phyloP scores from a whole-genome alignment of 2,797 vertebrate species.

The Thalassophryne amazonica region DNA sequence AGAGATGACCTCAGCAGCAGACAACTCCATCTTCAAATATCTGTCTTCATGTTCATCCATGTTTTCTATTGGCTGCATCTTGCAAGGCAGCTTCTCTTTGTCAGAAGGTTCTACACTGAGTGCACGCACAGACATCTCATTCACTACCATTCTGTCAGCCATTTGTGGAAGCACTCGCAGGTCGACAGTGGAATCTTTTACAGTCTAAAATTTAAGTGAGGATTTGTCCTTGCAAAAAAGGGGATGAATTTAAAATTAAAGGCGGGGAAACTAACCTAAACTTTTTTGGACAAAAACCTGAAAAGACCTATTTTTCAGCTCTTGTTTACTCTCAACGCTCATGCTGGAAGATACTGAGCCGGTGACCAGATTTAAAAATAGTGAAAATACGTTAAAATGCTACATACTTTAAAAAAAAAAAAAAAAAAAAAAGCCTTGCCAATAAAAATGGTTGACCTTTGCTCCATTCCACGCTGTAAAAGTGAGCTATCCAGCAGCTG shows the following conservation, averaged over 20 bases:
- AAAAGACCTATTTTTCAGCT: not conserved
- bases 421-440: no score
- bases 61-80: conserved; percentile 3
- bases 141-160: conserved; percentile 33
- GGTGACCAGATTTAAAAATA: not conserved
- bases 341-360: conserved; percentile 7
- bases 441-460: conserved; percentile 74
- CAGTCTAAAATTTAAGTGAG: conserved; percentile 26
- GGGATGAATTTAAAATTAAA: not conserved
- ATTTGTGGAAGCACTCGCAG: not conserved
- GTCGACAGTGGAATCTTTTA: not conserved
- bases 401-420: conserved; percentile 34
- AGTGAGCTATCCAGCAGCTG: conserved; percentile 22
- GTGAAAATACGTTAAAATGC: conserved; percentile 37
- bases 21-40: conserved; percentile 12
- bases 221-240: not conserved
- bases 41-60: not conserved
- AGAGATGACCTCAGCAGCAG: not conserved
- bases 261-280: no score
- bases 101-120: conserved; percentile 11
- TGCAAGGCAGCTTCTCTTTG: conserved; percentile 9
- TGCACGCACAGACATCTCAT: not conserved
- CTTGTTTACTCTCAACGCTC: not conserved
- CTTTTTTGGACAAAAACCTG: not conserved
- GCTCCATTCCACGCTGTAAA: conserved; percentile 37